Conservation (phyloP, 2,888 invertebrate species). For the Apotomis turbidana region DNA sequence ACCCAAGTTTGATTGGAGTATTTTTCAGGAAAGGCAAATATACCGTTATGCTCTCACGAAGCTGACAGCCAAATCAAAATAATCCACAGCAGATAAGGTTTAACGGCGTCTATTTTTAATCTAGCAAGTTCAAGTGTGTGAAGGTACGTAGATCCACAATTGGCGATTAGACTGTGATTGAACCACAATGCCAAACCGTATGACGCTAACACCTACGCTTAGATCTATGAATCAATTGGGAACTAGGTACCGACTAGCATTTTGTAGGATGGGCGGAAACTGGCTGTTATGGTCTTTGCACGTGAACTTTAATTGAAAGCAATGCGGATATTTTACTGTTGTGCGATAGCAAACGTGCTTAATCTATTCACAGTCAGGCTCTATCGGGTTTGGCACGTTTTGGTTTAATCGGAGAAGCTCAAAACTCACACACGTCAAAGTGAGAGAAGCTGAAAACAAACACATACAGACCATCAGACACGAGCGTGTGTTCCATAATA, state of each 20-base stretch:
- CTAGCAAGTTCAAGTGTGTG: conserved; percentile 8
- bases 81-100: too few relatives aligned
- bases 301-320: not conserved
- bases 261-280: conserved; percentile 8
- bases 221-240: conserved; percentile 17
- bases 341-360: not conserved
- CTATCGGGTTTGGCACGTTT: too few relatives aligned
- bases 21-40: too few relatives aligned
- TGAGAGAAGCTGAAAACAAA: too few relatives aligned
- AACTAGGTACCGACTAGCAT: not conserved
- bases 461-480: too few relatives aligned
- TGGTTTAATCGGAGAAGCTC: too few relatives aligned
- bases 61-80: too few relatives aligned
- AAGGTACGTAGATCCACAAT: conserved; percentile 6
- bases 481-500: too few relatives aligned
- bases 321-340: not conserved
- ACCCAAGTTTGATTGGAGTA: too few relatives aligned
- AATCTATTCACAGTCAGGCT: too few relatives aligned
- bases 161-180: conserved; percentile 8
- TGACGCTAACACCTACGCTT: conserved; percentile 14
- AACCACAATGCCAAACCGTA: conserved; percentile 2
- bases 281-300: conserved; percentile 2
- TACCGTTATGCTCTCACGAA: too few relatives aligned
- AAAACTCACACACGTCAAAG: too few relatives aligned
- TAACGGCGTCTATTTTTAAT: not conserved